Base-by-base conservation (phyloP, 2,113 vertebrate genomes). In the Piaya cayana region DNA sequence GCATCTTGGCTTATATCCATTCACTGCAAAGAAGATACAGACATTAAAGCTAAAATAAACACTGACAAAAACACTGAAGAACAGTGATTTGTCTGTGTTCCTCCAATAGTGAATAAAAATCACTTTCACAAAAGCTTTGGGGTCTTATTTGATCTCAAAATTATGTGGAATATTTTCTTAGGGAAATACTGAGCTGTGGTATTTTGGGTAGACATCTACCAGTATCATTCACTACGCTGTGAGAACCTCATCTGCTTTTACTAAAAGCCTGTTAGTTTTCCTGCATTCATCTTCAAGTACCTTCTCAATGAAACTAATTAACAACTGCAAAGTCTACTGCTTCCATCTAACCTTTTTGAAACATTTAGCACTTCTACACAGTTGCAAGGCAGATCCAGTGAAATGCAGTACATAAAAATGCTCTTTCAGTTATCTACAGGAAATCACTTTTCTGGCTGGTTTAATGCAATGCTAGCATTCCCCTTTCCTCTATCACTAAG, bases 221-320 rank as follows among this genome's bases (percentile, higher is more conserved):
- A 8, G 27, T 43, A 56, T 6, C 27, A 45, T n/a, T 45, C 50
- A 43, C 53, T 50, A 10, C 15, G 20, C 39, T 62, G 30, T 5
- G 16, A 85, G 55, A 62, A 62, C 8, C 4, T 49, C 47, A 37
- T 62, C 68, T 78, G 62, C 16, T 26, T 80, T 82, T 70, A 86
- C 32, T 37, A 45, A 65, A 84, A 60, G 15, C 42, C 74, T n/a
- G 32, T 26, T 70, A 37, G 82, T 32, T 88, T 82, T 71, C 55
- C 42, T 43, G 55, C 25, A 69, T 42, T 82, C 50, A 29, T 74
- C 82, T 88, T 77, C 68, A 75, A 77, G 52, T 52, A 75, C 60
- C 36, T 85, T 93, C 43, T 90, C 58, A 85, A 58, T 34, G 25
- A 67, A 93, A 87, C 86, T 36, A 93, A 82, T 64, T 56, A 85